Evolutionary conservation across 2,113 vertebrate species (phyloP).

Genomic region (Megaceryle maxima): DNA sequence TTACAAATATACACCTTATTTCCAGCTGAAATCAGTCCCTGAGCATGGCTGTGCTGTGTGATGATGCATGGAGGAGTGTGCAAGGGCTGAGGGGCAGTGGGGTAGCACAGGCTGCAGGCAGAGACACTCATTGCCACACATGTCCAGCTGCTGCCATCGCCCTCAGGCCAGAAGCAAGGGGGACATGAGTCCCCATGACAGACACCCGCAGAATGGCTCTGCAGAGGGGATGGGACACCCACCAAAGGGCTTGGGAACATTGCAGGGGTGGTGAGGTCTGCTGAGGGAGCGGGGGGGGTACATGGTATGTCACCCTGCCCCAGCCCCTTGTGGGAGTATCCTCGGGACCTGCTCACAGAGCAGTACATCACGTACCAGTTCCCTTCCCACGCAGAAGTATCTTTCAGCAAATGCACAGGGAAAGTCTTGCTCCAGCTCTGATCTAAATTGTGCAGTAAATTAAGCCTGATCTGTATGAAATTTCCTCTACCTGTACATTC

Average conservation of each 20-base stretch:
- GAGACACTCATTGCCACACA: accelerated
- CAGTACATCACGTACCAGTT: not conserved
- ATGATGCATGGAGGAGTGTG: not conserved
- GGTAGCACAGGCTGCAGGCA: not conserved
- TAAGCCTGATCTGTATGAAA: not conserved
- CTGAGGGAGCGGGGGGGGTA: not conserved
- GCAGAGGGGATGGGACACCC: accelerated
- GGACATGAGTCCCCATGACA: accelerated
- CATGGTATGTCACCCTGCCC: not conserved
- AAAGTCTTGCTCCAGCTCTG: not conserved
- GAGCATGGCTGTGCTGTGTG: accelerated
- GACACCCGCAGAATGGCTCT: not conserved
- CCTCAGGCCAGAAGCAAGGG: not conserved
- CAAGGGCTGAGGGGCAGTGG: not conserved
- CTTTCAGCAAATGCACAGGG: not conserved
- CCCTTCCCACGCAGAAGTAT: not conserved
- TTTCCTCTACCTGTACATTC: not conserved
- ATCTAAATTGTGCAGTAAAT: not conserved
- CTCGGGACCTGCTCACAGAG: not conserved
- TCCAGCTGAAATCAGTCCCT: not conserved
- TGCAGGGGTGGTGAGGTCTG: not conserved
- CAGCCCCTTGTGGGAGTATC: not conserved
- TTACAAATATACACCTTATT: not conserved
- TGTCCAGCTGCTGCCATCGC: not conserved
- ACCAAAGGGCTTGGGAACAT: accelerated